Evolutionary conservation across 2,113 vertebrate species (phyloP).

Genomic region (Sapayoa aenigma): DNA sequence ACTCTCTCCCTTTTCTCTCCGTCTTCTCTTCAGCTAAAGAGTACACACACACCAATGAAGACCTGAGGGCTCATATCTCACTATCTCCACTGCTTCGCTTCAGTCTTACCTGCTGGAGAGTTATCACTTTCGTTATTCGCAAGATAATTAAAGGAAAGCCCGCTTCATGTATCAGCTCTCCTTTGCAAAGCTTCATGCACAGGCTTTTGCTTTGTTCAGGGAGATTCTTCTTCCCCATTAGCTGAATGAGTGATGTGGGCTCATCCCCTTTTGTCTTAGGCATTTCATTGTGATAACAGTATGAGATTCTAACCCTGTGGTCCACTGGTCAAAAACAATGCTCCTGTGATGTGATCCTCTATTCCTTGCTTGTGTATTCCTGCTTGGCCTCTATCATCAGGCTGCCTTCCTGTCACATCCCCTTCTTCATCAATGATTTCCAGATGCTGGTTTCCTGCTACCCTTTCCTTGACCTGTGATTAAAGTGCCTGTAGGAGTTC

Average conservation of each 20-base stretch:
- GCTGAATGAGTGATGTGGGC: neutral
- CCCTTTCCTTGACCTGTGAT: neutral
- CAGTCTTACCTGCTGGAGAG: neutral
- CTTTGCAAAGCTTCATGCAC: neutral
- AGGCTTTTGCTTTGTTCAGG: neutral
- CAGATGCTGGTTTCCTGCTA: neutral
- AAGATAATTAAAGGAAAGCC: neutral
- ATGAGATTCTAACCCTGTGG: neutral
- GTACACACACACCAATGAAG: neutral
- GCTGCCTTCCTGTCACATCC: neutral
- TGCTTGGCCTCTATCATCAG: neutral
- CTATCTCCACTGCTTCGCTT: neutral
- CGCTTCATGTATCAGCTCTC: neutral
- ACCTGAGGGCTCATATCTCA: neutral
- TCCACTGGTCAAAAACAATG: neutral
- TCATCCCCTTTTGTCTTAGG: neutral
- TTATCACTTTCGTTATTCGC: neutral
- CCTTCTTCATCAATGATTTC: neutral
- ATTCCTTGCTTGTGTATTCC: neutral
- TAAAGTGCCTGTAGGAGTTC: neutral
- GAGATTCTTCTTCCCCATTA: neutral
- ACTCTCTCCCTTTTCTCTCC: neutral
- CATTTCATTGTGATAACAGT: neutral
- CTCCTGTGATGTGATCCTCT: neutral
- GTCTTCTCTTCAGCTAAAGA: neutral